Base-by-base conservation (phyloP, 2,888 invertebrate species). In the Euplexia lucipara region DNA sequence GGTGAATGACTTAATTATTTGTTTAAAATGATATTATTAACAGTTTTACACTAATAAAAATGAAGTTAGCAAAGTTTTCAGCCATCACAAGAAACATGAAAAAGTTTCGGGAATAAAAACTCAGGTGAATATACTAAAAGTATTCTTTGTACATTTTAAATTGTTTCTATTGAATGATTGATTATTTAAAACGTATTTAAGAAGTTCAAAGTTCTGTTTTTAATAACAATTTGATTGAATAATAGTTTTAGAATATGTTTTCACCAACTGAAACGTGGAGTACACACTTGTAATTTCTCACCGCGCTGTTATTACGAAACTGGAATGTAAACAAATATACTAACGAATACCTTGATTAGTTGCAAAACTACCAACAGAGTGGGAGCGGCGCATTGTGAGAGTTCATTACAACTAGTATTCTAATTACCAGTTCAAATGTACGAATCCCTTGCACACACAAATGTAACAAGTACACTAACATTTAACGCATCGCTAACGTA, bases 301-400 rank as follows among this genome's bases (percentile, higher is more conserved):
- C 22, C 39, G 54, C 48, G 47, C 45, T 70, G 65, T 71, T 64
- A 61, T 80, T 80, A 59, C 61, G 69, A 79, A 77, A 79, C 72
- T 70, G 39, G 57, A 78, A 78, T 66, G 81, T 81, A 81, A 81
- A 81, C 81, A 81, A 81, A 79, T 74, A 78, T 74, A 78, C 64
- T 71, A 78, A 80, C 68, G 34, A 76, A 77, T 75, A 78, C 75
- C 73, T 75, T 75, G 79, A 75, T 81, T 67, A 74, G 74, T 81
- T 74, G 64, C 79, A 73, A 81, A 76, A 81, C 69, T 54, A 64
- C 56, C 32, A 45, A 57, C 63, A 44, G 35, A 54, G 59, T 70
- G 52, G 65, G 49, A 67, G 69, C 70, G 60, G 49, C 49, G 73
- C 70, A 51, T 49, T 54, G 75, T 66, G 73, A 75, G 77, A 81